Conservation (phyloP, 2,113 vertebrate species). For the Ciconia maguari region DNA sequence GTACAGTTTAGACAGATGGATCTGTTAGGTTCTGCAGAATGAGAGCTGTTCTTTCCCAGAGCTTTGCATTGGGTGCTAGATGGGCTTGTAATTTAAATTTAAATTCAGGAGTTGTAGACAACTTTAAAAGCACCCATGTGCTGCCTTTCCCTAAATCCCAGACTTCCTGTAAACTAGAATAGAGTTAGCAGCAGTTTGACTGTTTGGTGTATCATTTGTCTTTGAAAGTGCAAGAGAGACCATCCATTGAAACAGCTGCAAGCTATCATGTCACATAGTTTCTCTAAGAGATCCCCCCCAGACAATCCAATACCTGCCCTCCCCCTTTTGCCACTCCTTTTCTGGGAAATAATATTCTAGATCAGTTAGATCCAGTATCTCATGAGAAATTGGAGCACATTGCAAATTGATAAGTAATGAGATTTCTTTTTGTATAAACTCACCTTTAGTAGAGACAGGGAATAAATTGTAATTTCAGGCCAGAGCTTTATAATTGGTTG, state of each 20-base stretch:
- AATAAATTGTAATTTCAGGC: not conserved
- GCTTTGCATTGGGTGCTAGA: not conserved
- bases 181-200: not conserved
- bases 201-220: not conserved
- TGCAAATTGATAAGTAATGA: not conserved
- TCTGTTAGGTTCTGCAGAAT: not conserved
- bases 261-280: not conserved
- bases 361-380: not conserved
- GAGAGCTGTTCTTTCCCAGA: not conserved
- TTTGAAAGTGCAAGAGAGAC: not conserved
- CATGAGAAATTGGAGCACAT: not conserved
- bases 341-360: not conserved
- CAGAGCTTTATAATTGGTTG: not conserved
- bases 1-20: not conserved
- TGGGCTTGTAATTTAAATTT: not conserved
- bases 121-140: not conserved
- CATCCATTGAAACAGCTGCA: conserved; percentile 45
- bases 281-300: not conserved
- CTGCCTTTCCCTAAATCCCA: not conserved
- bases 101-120: not conserved
- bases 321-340: not conserved
- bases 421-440: not conserved
- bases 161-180: not conserved
- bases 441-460: not conserved
- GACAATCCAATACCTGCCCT: not conserved